Evolutionary conservation across 2,888 invertebrate species (phyloP), one percentile per base, ranked within the genome.

Genomic region (Chloroclystis v-ata): DNA sequence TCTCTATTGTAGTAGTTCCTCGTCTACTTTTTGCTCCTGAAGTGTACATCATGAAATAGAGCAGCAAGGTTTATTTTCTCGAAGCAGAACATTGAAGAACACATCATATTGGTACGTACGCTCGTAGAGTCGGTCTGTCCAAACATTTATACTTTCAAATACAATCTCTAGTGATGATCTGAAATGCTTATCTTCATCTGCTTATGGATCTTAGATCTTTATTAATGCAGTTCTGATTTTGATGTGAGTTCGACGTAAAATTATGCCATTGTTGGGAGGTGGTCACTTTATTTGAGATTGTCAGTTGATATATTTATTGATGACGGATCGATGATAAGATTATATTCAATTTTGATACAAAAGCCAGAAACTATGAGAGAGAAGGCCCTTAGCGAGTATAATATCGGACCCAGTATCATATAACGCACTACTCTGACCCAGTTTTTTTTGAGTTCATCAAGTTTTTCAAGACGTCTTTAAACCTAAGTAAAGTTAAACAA

Each of bases 81-180:
- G 57, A 59, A 37, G 52, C 10, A 37, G 12, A 10, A 10, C 28
- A 11, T 24, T 41, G 57, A 59, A 54, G 56, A 67, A 69, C 71
- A 67, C 76, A 75, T 83, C 84, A 85, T 82, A 82, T 78, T 78
- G 78, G 76, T 78, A 78, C 75, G 75, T 75, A 70, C 72, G 74
- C 72, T 82, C 82, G 82, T 80, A 83, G 80, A 82, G 83, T 79
- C 82, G 78, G 76, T 85, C 80, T 82, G 85, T 87, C 86, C 84
- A 82, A 86, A 85, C 85, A 82, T 80, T 85, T 87, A 87, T 87
- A 86, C 86, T 87, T 86, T 87, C 85, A 87, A 87, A 87, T 86
- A 71, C 75, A 84, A 87, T 86, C 86, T 78, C 69, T 78, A 75
- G 85, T 80, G 85, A 81, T 80, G 85, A 86, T 86, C 86, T 81